A percentile compares a stretch with the other conserved stretches of the same genome.
These are phyloP conservation scores for Motacilla tschutschensis DNA, from an alignment of 2,113 vertebrate species.

Conservation along the genomic window DNA sequence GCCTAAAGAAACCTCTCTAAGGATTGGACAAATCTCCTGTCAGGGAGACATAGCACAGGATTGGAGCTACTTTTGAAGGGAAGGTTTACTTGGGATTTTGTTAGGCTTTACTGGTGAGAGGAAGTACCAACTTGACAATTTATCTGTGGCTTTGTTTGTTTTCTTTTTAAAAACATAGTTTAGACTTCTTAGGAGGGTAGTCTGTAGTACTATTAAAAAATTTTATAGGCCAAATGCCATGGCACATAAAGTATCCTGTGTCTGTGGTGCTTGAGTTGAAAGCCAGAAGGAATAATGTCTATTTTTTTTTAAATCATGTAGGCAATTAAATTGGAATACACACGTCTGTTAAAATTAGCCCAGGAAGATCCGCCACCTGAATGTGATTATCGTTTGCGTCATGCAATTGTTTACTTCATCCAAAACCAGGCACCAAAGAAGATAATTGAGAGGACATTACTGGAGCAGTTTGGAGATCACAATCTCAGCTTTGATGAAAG, in stretches of 20 bases:
- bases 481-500: conserved; percentile 95
- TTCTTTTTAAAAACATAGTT: neutral
- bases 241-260: neutral
- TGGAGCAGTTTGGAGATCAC: conserved; percentile 93
- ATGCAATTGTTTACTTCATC: conserved; percentile 93
- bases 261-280: neutral
- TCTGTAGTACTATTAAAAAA: neutral
- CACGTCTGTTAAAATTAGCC: conserved; percentile 87
- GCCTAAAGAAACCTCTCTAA: neutral
- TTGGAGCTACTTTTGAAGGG: neutral
- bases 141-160: neutral
- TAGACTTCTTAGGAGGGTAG: neutral
- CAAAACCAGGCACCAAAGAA: conserved; percentile 95
- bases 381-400: conserved; percentile 91
- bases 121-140: neutral
- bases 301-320: conserved; percentile 43
- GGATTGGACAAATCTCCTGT: neutral
- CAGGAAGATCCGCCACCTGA: conserved; percentile 90
- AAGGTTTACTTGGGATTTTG: neutral
- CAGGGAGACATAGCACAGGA: neutral
- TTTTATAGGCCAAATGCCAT: neutral
- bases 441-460: conserved; percentile 93
- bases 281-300: neutral
- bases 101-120: neutral
- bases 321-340: conserved; percentile 95